Conservation (phyloP, 2,888 invertebrate genomes). For the Ochropacha duplaris region DNA sequence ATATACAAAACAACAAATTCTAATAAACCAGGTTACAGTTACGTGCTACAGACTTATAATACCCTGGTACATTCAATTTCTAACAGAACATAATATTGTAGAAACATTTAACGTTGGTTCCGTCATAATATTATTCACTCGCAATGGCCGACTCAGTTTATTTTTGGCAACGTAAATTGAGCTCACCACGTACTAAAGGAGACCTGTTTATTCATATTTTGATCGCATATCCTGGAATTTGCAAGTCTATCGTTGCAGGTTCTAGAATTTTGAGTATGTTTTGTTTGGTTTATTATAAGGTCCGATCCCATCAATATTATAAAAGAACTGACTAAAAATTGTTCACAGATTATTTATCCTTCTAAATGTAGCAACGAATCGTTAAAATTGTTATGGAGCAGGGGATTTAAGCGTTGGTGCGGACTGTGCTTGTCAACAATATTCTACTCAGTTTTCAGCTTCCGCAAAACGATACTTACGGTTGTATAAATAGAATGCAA, state of each 20-base stretch:
- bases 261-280: background rate
- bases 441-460: conserved; percentile 2
- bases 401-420: conserved; percentile 32
- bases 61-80: background rate
- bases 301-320: background rate
- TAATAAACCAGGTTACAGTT: background rate
- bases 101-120: too few species aligned
- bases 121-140: too few species aligned
- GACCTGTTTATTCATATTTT: too few species aligned
- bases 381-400: conserved; percentile 15
- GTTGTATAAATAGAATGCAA: conserved; percentile 28
- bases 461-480: conserved; percentile 7
- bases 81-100: too few species aligned
- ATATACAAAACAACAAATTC: background rate
- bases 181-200: too few species aligned
- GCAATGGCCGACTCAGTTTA: too few species aligned
- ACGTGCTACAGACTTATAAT: background rate
- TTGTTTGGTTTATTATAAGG: background rate
- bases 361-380: background rate
- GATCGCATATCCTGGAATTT: too few species aligned
- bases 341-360: background rate
- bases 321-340: background rate
- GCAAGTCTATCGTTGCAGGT: too few species aligned
- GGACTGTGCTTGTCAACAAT: conserved; percentile 33
- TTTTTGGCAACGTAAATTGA: too few species aligned